These are phyloP conservation scores for Drosophila limbata DNA, from an alignment of 2,888 invertebrate species.

Conservation along the genomic window DNA sequence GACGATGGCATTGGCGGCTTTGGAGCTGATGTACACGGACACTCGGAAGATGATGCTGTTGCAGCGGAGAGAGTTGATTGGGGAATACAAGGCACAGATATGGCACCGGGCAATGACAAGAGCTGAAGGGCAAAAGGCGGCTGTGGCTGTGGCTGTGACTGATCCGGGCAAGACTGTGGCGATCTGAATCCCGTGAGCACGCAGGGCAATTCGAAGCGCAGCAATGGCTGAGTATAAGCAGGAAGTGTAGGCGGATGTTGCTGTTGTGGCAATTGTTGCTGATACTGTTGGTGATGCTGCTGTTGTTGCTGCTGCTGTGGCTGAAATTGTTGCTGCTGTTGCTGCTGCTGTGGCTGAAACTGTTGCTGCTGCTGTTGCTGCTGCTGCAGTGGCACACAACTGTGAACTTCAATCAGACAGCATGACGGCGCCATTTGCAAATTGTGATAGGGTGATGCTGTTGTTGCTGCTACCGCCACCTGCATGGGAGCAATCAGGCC, in stretches of 20 bases:
- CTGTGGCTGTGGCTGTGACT: neutral
- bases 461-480: neutral
- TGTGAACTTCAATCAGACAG: constrained; percentile 14
- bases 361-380: constrained; percentile 1
- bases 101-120: constrained; percentile 18
- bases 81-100: constrained; percentile 2
- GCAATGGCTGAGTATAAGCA: constrained; percentile 1
- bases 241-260: constrained; percentile 3
- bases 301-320: neutral
- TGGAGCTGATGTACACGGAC: neutral
- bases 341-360: neutral
- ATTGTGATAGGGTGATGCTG: neutral
- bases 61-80: neutral
- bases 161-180: constrained; percentile 5
- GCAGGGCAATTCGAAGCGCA: constrained; percentile 38
- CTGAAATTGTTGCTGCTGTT: neutral
- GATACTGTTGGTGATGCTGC: neutral
- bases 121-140: constrained; percentile 41
- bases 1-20: neutral
- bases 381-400: constrained; percentile 13
- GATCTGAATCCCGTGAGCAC: constrained; percentile 21
- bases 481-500: constrained; percentile 17
- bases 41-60: neutral
- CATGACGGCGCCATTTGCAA: constrained; percentile 8
- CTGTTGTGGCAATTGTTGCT: neutral